Conservation (phyloP, 2,888 invertebrate species). For the Oligia latruncula region DNA sequence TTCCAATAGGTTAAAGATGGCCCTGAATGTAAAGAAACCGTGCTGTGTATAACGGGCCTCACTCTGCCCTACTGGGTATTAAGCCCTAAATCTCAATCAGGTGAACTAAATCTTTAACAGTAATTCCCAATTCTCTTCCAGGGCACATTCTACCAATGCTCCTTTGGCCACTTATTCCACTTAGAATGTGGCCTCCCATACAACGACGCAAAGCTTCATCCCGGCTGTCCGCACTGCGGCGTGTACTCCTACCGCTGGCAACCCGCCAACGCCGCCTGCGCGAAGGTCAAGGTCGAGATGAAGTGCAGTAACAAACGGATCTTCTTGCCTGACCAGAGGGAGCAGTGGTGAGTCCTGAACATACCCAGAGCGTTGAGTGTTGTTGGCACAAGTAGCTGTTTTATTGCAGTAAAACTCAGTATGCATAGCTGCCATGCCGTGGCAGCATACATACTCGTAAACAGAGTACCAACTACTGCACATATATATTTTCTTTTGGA, state of each 20-base stretch:
- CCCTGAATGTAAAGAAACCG: neutral
- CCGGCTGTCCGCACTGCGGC: slow-evolving; percentile 88
- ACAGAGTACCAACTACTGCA: no score
- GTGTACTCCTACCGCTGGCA: slow-evolving; percentile 80
- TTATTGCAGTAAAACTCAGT: no score
- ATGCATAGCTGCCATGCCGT: no score
- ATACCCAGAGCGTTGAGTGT: no score
- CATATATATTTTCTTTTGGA: no score
- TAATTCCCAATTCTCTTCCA: slow-evolving; percentile 71
- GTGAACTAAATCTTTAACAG: neutral
- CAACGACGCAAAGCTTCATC: slow-evolving; percentile 70
- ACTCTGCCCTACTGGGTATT: neutral
- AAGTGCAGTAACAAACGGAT: slow-evolving; percentile 81
- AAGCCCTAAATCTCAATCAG: neutral
- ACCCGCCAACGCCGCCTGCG: slow-evolving; percentile 78
- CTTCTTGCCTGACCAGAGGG: slow-evolving; percentile 84
- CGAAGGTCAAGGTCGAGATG: slow-evolving; percentile 78
- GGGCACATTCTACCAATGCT: slow-evolving; percentile 96
- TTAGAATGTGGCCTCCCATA: slow-evolving; percentile 92
- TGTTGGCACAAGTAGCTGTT: neutral
- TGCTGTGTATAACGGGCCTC: neutral
- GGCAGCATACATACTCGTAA: no score
- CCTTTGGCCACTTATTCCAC: slow-evolving; percentile 95
- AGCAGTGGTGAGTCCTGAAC: slow-evolving; percentile 79
- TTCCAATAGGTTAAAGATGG: no score